These are phyloP conservation scores for Herminia tarsipennalis DNA, from an alignment of 2,888 invertebrate genomes.

Conservation along the genomic window DNA sequence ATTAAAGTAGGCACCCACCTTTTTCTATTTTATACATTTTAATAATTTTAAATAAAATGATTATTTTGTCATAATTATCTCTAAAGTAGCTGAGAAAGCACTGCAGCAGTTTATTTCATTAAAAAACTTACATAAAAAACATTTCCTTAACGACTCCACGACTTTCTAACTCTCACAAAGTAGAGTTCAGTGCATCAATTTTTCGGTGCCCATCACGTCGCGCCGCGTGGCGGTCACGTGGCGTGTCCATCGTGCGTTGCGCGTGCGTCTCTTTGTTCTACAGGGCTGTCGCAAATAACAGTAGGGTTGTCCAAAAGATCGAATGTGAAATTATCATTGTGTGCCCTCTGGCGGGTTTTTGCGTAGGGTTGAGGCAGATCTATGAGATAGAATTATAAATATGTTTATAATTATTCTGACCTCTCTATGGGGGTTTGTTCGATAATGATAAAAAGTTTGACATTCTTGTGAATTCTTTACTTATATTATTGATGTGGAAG, in stretches of 20 bases:
- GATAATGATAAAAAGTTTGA: neutral
- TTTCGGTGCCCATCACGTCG: conserved; percentile 69
- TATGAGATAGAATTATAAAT: neutral
- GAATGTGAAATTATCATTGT: conserved; percentile 46
- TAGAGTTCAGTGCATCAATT: conserved; percentile 67
- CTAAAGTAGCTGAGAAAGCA: too few species aligned
- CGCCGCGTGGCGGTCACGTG: conserved; percentile 74
- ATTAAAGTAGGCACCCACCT: too few species aligned
- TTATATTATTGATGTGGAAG: too few species aligned
- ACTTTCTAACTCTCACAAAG: conserved; percentile 26
- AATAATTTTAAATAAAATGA: too few species aligned
- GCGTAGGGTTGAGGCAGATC: conserved; percentile 3
- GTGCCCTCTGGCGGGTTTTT: conserved; percentile 28
- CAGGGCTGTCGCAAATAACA: conserved; percentile 20
- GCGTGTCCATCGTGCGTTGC: conserved; percentile 46
- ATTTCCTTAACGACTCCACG: conserved; percentile 45
- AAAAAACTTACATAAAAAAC: conserved; percentile 1
- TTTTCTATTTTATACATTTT: too few species aligned
- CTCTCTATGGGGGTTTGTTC: neutral
- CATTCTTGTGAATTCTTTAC: too few species aligned
- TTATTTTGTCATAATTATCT: too few species aligned
- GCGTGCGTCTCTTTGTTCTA: conserved; percentile 43
- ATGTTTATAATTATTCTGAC: conserved; percentile 7
- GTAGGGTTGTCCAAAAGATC: conserved; percentile 39
- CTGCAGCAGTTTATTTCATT: neutral